These are phyloP conservation scores for Teleogryllus oceanicus DNA, from an alignment of 2,888 invertebrate genomes.

Conservation along the genomic window DNA sequence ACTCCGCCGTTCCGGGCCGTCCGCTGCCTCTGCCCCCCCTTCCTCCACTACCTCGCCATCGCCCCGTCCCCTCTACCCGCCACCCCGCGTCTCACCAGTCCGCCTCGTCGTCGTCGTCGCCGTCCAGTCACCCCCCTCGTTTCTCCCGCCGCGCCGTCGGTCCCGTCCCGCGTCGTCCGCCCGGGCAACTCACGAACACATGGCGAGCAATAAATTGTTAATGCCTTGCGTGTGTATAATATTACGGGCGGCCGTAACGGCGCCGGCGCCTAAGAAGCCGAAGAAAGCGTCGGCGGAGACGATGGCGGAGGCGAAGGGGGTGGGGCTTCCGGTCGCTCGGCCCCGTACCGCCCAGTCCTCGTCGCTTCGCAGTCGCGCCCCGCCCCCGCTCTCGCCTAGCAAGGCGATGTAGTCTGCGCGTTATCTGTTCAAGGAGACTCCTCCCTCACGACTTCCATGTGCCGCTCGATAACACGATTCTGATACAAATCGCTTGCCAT, in stretches of 20 bases:
- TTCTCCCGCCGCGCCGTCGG: too few relatives aligned
- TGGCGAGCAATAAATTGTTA: constrained; percentile 18
- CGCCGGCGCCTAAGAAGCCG: not conserved
- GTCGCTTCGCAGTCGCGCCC: not conserved
- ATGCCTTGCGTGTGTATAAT: constrained; percentile 5
- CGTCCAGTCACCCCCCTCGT: too few relatives aligned
- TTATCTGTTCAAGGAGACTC: not conserved
- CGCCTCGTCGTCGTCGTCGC: too few relatives aligned
- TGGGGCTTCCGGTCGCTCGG: too few relatives aligned
- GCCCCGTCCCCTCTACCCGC: too few relatives aligned
- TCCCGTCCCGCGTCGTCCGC: not conserved
- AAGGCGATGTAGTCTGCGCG: not conserved
- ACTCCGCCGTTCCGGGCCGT: not conserved
- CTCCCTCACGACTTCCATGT: too few relatives aligned
- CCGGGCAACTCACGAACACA: not conserved
- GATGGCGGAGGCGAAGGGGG: not conserved
- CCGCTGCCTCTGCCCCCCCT: not conserved
- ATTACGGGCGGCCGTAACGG: not conserved
- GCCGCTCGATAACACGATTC: too few relatives aligned
- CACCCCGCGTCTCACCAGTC: too few relatives aligned
- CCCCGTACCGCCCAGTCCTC: not conserved
- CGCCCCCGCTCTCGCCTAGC: not conserved
- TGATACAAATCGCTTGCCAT: too few relatives aligned
- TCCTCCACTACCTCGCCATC: too few relatives aligned
- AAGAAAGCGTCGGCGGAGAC: not conserved